Evolutionary conservation across 1,140 invertebrate species (phyloP).

Genomic region (Teleopsis dalmanni): DNA sequence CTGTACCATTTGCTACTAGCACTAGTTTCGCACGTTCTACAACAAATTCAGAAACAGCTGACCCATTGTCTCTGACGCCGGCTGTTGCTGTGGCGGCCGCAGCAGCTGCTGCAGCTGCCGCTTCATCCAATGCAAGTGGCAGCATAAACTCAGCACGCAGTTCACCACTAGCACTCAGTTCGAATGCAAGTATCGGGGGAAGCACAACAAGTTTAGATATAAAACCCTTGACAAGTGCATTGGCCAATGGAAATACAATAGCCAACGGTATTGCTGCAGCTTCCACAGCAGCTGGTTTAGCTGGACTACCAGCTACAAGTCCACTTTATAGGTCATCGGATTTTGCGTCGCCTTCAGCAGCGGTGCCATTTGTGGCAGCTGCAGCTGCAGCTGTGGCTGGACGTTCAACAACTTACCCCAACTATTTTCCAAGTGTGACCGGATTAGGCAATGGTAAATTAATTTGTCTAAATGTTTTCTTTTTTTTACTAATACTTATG

Average conservation of each 20-base stretch:
- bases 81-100: constrained; percentile 22
- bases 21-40: constrained; percentile 36
- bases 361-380: constrained; percentile 34
- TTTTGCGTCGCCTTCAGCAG: constrained; percentile 35
- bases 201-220: constrained; percentile 20
- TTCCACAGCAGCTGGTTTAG: constrained; percentile 13
- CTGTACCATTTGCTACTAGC: constrained; percentile 30
- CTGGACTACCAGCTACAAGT: constrained; percentile 36
- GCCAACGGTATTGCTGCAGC: constrained; percentile 27
- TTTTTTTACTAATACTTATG: neutral
- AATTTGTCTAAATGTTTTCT: neutral
- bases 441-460: constrained; percentile 39
- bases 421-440: constrained; percentile 36
- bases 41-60: constrained; percentile 38
- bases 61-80: constrained; percentile 22
- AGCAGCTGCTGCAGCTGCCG: constrained; percentile 31
- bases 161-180: constrained; percentile 39
- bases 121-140: constrained; percentile 19
- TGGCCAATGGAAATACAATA: constrained; percentile 33
- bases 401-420: constrained; percentile 35
- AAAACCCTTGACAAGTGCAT: constrained; percentile 5
- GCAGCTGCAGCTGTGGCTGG: constrained; percentile 36
- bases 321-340: constrained; percentile 34
- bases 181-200: constrained; percentile 36
- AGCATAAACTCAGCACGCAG: constrained; percentile 39